Evolutionary conservation across 2,113 vertebrate species (phyloP), one percentile per base, ranked within the genome.

Genomic region (Macrotis lagotis): DNA sequence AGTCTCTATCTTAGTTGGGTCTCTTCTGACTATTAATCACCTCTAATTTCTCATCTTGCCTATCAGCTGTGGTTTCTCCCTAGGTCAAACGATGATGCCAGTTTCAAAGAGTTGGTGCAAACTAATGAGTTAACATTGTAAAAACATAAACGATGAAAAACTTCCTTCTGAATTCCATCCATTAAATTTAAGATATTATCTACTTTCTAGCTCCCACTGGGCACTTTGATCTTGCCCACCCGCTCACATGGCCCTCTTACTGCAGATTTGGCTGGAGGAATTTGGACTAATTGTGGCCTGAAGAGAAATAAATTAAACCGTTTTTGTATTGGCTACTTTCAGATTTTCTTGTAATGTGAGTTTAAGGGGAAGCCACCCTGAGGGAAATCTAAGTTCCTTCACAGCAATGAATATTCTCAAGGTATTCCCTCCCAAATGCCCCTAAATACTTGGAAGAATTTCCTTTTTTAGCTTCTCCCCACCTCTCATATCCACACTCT

Each of bases 331-430:
- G 50, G 8, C 51, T 95, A 3, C 52, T 96, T 94, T 52, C 91
- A 83, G 90, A 90, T 91, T 95, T 92, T 96, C 55, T 96, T 95
- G 91, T 48, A 93, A 93, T 37, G 90, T 88, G n/a, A 90, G 44
- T 59, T 95, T 31, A 47, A 89, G 74, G 49, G 49, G 50, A 95
- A 95, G 51, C 22, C 94, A 31, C 90, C 91, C 92, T 50, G 51
- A 51, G 89, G 88, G 92, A 96, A 97, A 95, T 95, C 90, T 92
- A 96, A 93, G 90, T 90, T 90, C 31, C 74, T 95, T 89, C 24
- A 44, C 31, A 92, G 91, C 16, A 91, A 97, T 89, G 26, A 91
- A 91, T 93, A 91, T 59, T 51, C 90, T 95, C 6, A 53, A 90
- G 90, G 51, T 91, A 50, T 51, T 95, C 26, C 52, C 51, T 91